Evolutionary conservation across 2,797 vertebrate species (phyloP), one percentile per base, ranked within the genome.

Genomic region (Harpagifer antarcticus): DNA sequence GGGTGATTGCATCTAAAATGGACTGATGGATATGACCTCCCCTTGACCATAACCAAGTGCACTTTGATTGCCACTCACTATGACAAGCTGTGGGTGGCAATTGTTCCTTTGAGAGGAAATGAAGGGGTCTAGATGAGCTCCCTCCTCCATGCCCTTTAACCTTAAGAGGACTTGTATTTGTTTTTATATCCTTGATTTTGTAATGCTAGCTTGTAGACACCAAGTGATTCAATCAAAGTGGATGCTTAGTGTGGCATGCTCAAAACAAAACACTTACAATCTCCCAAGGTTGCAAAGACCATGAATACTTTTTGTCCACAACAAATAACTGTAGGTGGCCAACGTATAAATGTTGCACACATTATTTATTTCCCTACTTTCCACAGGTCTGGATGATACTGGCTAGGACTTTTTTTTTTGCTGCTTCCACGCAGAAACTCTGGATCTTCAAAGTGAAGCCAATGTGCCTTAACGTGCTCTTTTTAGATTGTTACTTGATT

Each of bases 1-100:
- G 47, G 52, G 20, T 27, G 65, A 80, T 11, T 76, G 83, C 64
- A 62, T 79, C 52, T 52, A 45, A 75, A 80, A 85, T 58, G 65
- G 48, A 23, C 62, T 19, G 56, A 3, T 57, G 48, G 53, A 79
- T 67, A 63, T 11, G 49, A 44, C 9, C 44, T 4, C 48, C 23
- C 14, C 42, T 10, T 33, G 50, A 59, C 27, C 15, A 0, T 50
- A 73, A 70, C 56, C 16, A 40, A 68, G 27, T 0, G 11, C 15
- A 33, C 16, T 44, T 45, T 19, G 48, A 73, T 42, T 76, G 15
- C 71, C 83, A 79, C 76, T 74, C 74, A 87, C 79, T 20, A 4
- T 45, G 70, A 74, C 47, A 16, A 64, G 63, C 63, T 68, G 65
- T 43, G 5, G 13, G 65, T 43, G 5, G 13, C 12, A 33, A 55